phyloP scores from a whole-genome alignment of 1,140 invertebrate genomes.

The Drosophila serrata region DNA sequence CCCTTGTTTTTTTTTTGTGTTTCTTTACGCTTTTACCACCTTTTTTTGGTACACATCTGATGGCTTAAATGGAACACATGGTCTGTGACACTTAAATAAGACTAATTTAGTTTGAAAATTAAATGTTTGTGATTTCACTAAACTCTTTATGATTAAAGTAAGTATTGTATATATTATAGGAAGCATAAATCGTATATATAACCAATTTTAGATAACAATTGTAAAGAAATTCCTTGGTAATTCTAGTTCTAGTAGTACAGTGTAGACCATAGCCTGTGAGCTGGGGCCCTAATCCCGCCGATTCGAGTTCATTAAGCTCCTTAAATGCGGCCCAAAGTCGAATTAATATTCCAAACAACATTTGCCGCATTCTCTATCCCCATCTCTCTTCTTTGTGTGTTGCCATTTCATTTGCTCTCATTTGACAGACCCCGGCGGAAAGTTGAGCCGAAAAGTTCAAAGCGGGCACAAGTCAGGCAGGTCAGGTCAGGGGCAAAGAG shows the following conservation, averaged over 20 bases:
- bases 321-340: conserved; percentile 43
- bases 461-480: conserved; percentile 28
- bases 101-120: neutral
- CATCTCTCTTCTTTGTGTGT: neutral
- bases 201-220: neutral
- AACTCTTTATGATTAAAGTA: neutral
- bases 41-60: neutral
- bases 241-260: neutral
- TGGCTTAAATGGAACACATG: conserved; percentile 15
- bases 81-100: conserved; percentile 9
- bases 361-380: conserved; percentile 26
- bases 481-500: conserved; percentile 21
- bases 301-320: conserved; percentile 50
- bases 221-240: too few species aligned
- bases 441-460: conserved; percentile 53
- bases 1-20: conserved; percentile 12
- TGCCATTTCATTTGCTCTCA: conserved; percentile 22
- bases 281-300: conserved; percentile 26
- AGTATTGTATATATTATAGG: neutral
- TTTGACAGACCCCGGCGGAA: conserved; percentile 27
- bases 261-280: conserved; percentile 2
- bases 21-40: neutral
- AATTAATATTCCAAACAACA: conserved; percentile 63
- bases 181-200: neutral
- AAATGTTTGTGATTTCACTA: neutral